A percentile compares a stretch with the other conserved stretches of the same genome.
phyloP scores from a whole-genome alignment of 2,888 invertebrate species.

The Agrotis segetum region DNA sequence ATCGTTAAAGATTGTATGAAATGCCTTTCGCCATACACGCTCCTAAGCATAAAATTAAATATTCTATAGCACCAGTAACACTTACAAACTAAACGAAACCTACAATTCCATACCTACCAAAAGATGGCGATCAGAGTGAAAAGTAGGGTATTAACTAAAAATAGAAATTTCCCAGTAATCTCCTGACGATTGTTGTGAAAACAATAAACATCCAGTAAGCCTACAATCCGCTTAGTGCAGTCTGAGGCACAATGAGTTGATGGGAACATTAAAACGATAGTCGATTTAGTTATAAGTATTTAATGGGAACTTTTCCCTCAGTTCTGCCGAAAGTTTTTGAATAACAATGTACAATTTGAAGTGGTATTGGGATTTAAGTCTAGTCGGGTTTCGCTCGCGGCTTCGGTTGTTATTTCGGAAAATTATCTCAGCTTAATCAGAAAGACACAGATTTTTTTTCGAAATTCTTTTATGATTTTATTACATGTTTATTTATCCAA shows the following conservation, averaged over 20 bases:
- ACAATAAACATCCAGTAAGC: conserved; percentile 72
- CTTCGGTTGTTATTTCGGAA: not conserved
- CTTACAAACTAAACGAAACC: too few species aligned
- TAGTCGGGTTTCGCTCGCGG: not conserved
- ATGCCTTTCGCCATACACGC: too few species aligned
- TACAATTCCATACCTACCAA: too few species aligned
- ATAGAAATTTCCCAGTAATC: conserved; percentile 68
- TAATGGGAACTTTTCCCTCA: not conserved
- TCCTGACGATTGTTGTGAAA: conserved; percentile 69
- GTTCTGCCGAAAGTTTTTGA: not conserved
- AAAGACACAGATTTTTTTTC: too few species aligned
- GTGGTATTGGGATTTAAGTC: not conserved
- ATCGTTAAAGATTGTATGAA: too few species aligned
- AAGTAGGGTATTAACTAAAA: conserved; percentile 63
- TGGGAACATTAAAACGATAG: conserved; percentile 1
- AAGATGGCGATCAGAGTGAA: not conserved
- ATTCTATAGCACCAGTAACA: too few species aligned
- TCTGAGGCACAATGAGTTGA: conserved; percentile 51
- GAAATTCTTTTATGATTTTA: too few species aligned
- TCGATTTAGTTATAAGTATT: not conserved
- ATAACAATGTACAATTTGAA: not conserved
- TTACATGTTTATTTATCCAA: too few species aligned
- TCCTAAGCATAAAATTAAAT: too few species aligned
- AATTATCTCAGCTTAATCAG: not conserved
- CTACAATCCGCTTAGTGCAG: conserved; percentile 69